phyloP scores from a whole-genome alignment of 30 jellyfish, hydroid and myxozoan genomes.

The Hydractinia symbiolongicarpus region DNA sequence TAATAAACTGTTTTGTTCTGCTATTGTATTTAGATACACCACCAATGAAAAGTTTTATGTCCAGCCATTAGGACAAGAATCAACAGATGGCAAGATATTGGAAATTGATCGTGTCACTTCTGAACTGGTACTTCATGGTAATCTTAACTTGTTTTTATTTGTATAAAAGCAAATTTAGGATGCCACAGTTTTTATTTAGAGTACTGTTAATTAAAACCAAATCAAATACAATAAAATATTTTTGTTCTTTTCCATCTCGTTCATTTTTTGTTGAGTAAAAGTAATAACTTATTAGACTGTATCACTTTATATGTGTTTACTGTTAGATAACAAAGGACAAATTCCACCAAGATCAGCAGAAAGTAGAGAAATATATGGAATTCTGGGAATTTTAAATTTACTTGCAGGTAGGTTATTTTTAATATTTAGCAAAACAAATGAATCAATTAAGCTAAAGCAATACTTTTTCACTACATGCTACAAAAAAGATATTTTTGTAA shows the following conservation, averaged over 20 bases:
- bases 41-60: constrained; percentile 76
- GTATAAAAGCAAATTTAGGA: background rate
- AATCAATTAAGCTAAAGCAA: too few relatives aligned
- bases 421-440: too few relatives aligned
- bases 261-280: background rate
- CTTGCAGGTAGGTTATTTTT: constrained; percentile 50
- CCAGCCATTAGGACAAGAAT: constrained; percentile 80
- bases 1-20: too few relatives aligned
- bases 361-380: constrained; percentile 89
- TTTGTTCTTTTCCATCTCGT: background rate
- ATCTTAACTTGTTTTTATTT: background rate
- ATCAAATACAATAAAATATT: background rate
- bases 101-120: constrained; percentile 89
- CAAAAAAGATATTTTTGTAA: background rate
- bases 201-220: background rate
- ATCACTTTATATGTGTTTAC: background rate
- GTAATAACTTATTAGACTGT: background rate
- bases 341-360: constrained; percentile 71
- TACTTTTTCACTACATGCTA: too few relatives aligned
- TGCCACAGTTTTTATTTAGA: background rate
- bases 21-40: constrained; percentile 43
- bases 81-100: constrained; percentile 41
- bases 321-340: constrained; percentile 79
- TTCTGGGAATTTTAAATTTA: constrained; percentile 75
- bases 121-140: constrained; percentile 67